Evolutionary conservation across 1,140 invertebrate genomes (phyloP), one percentile per base, ranked within the genome.

Genomic region (Nautilus pompilius): DNA sequence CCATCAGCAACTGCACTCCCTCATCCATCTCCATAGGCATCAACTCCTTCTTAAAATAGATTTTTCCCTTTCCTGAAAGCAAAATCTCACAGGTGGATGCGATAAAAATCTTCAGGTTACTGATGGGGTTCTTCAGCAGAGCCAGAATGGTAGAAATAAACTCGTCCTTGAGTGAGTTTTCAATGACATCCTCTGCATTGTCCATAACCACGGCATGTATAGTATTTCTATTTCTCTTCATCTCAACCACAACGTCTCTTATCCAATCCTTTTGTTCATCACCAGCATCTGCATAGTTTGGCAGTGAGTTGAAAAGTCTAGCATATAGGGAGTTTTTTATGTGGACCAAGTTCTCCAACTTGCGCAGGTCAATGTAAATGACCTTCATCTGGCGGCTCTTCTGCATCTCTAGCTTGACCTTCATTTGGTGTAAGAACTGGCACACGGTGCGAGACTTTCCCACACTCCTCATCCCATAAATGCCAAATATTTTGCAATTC

Each of bases 391-490:
- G 3, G 17, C n/a, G 3, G 3, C 17, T 3, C 13, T 3, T 5
- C 24, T 46, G n/a, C 3, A 20, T 22, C 13, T 46, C 13, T 20
- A 22, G n/a, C 3, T 32, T 22, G 30, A 29, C 24, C 33, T 61
- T 26, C 24, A 15, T 6, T 32, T 30, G 46, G 2, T 28, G 24
- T 49, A 51, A 58, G 53, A 58, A 62, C 46, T 62, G 34, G 22
- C 54, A 57, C 1, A 62, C 65, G 5, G 59, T 28, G 22, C 60
- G 55, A 8, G 65, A 66, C 34, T 61, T 66, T 4, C 65, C 65
- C 28, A 66, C 60, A 34, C 58, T 62, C 57, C 55, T 32, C 17
- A 62, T 24, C 33, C 59, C 65, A 62, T 57, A 66, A 20, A 66
- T 53, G 1, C 55, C 65, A 53, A 66, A 58, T 54, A 62, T 54